Evolutionary conservation across 2,888 invertebrate species (phyloP), one percentile per base, ranked within the genome.

Genomic region (Selenia dentaria): DNA sequence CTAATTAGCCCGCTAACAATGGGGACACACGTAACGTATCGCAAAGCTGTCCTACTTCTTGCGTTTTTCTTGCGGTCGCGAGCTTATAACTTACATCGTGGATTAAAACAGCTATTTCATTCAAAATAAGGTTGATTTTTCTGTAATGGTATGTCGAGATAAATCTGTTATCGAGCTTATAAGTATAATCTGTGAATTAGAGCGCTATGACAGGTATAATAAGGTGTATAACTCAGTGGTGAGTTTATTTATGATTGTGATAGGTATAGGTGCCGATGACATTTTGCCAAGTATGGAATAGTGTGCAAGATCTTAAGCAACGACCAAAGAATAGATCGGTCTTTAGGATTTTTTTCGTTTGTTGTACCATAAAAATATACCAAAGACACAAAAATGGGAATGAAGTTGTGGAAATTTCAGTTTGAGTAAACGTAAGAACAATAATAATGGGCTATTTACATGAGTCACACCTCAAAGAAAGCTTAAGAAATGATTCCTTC

Each of bases 21-120:
- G 13, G 6, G 20, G 25, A 41, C 57, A 32, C 49, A 28, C 35
- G 26, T 51, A 64, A 62, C 55, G 51, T 59, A 55, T 67, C 58
- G 58, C 61, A 40, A 46, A 58, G 44, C 51, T 52, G 72, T 61
- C 56, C 74, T 59, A 74, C 71, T 67, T 74, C 54, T 63, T 54
- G 64, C 53, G 37, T 39, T 36, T 45, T 45, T 54, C 54, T 51
- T 57, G 59, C 31, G 59, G 59, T 58, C 59, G 44, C 33, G 2
- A 32, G 36, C 27, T 32, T 31, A 18, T 22, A 6, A n/a, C 16
- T 18, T n/a, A n/a, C 11, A 14, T 0, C 6, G 2, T 11, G 29
- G 14, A 54, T n/a, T 22, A 18, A 14, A 13, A 41, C 20, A 38
- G 16, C 13, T 49, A 49, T 35, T 0, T 2, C 11, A n/a, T 20